These are phyloP conservation scores for Prunella himalayana DNA, from an alignment of 2,113 vertebrate species.

Conservation along the genomic window DNA sequence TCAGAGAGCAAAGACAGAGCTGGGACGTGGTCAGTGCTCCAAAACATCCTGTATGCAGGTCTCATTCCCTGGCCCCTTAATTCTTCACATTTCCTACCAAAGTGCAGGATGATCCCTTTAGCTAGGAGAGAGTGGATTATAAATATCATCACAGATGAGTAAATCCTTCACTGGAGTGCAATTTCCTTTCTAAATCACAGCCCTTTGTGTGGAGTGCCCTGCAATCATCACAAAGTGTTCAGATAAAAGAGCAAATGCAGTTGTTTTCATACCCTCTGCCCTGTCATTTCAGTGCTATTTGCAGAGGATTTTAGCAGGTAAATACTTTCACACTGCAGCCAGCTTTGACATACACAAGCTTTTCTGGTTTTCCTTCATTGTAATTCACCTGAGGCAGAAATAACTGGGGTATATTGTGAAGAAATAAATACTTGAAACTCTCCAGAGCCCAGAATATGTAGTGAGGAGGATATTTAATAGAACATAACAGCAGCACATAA, in stretches of 20 bases:
- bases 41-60: neutral
- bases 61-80: neutral
- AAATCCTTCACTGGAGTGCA: constrained; percentile 21
- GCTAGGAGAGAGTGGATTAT: neutral
- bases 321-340: neutral
- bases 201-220: constrained; percentile 30
- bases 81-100: neutral
- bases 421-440: neutral
- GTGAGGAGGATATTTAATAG: neutral
- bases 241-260: constrained; percentile 25
- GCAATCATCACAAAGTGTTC: constrained; percentile 29
- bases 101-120: neutral
- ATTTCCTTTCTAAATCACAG: constrained; percentile 55
- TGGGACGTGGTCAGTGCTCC: neutral
- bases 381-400: neutral
- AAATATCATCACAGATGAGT: constrained; percentile 45
- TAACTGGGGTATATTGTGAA: neutral
- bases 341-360: neutral
- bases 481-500: neutral
- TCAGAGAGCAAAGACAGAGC: neutral
- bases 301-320: constrained; percentile 47
- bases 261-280: constrained; percentile 53
- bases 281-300: constrained; percentile 55
- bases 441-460: neutral
- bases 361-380: neutral